A percentile compares a stretch with the other conserved stretches of the same genome.
Conservation (phyloP, 1,140 invertebrate genomes). For the Apocrypta bakeri region DNA sequence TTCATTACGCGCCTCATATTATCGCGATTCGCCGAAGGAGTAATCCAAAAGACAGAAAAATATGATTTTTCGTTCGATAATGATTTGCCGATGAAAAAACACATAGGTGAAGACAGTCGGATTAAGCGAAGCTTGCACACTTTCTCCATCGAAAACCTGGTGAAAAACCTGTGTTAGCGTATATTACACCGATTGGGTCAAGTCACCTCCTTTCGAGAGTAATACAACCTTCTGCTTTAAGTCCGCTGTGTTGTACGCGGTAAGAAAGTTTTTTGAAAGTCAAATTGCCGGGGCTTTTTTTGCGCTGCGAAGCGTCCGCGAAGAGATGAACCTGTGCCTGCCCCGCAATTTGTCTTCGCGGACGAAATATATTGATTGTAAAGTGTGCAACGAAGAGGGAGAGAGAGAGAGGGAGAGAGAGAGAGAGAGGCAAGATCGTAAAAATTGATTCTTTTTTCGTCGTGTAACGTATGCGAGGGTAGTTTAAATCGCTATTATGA, state of each 20-base stretch:
- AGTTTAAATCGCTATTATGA: conserved; percentile 10
- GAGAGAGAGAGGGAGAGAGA: neutral
- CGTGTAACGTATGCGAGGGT: neutral
- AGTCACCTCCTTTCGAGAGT: no score
- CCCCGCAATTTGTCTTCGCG: conserved; percentile 20
- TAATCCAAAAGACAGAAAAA: no score
- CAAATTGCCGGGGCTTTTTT: conserved; percentile 24
- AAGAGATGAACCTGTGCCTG: neutral
- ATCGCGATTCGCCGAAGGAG: no score
- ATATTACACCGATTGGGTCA: no score
- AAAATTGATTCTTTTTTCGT: conserved; percentile 34
- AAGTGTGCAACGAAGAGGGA: no score
- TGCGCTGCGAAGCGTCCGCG: neutral
- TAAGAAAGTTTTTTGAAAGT: conserved; percentile 25
- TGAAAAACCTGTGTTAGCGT: neutral
- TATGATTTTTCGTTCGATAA: no score
- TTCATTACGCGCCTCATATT: no score
- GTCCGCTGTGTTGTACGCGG: neutral
- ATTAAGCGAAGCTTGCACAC: neutral
- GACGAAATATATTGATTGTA: conserved; percentile 29
- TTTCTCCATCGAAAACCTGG: neutral
- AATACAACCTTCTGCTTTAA: no score
- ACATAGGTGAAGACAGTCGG: no score
- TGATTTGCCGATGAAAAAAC: no score
- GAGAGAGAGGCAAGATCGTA: neutral